Evolutionary conservation across 2,888 invertebrate genomes (phyloP).

Genomic region (Sacculina carcini): DNA sequence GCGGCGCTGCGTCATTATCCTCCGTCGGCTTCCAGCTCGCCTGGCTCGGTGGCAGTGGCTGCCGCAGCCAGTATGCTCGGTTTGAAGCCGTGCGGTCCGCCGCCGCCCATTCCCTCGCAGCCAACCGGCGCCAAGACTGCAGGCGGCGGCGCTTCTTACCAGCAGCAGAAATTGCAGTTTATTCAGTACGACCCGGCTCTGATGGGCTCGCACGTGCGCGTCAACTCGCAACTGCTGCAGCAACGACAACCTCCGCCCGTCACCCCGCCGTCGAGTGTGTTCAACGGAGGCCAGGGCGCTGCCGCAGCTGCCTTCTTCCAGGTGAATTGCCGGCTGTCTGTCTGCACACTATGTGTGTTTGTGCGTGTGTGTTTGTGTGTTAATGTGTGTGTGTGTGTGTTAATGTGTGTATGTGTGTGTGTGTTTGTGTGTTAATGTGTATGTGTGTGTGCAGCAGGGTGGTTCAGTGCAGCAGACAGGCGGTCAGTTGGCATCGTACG

Average conservation of each 20-base stretch:
- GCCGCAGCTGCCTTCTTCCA: constrained; percentile 1
- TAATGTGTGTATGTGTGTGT: too few relatives aligned
- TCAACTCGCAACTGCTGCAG: constrained; percentile 12
- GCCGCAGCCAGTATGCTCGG: constrained; percentile 13
- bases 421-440: too few relatives aligned
- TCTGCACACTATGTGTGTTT: too few relatives aligned
- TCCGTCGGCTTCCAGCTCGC: too few relatives aligned
- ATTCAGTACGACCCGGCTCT: constrained; percentile 9
- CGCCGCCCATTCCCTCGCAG: neutral
- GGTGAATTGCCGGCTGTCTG: neutral
- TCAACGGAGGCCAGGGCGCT: neutral
- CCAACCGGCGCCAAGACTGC: neutral
- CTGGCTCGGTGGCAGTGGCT: too few relatives aligned
- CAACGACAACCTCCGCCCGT: constrained; percentile 2
- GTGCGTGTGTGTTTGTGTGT: too few relatives aligned
- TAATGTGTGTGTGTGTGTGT: too few relatives aligned
- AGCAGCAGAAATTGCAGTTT: constrained; percentile 13
- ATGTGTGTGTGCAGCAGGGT: neutral
- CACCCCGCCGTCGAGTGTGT: constrained; percentile 2
- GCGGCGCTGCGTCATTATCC: too few relatives aligned
- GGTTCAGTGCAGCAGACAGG: constrained; percentile 4
- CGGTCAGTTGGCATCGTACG: neutral
- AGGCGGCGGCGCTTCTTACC: neutral
- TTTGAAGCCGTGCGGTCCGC: constrained; percentile 13
- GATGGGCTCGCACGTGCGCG: constrained; percentile 10